Evolutionary conservation across 2,888 invertebrate genomes (phyloP), one percentile per base, ranked within the genome.

Genomic region (Tetheella fluctuosa): DNA sequence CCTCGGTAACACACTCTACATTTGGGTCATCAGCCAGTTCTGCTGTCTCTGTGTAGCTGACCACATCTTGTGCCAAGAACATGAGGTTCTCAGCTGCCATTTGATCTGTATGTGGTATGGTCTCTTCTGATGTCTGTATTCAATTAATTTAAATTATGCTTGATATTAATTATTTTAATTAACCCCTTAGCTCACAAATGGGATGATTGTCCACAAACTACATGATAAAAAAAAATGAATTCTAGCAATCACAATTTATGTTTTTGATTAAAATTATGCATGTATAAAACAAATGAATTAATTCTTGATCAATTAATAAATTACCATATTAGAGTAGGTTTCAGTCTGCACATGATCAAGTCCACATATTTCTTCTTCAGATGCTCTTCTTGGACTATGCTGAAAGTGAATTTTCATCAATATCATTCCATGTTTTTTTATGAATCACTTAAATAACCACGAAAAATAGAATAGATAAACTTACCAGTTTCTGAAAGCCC

Each of bases 1-100:
- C 97, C 77, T 97, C 97, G 0, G 96, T 96, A 54, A 96, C 96
- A 80, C 94, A 94, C 63, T 95, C 94, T 23, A 94, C 94, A 74
- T 87, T 91, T 2, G 89, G 89, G 62, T 90, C 91, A 61, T 86
- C 88, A 0, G 85, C 83, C 17, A 91, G 71, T 53, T 89, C 90
- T 0, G 88, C 85, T 23, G 86, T 81, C 57, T 90, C 92, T 1
- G 87, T 83, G 64, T 90, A 93, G 60, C 82, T 85, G 23, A 91
- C 87, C 52, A 93, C 90, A 81, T 95, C 95, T 64, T 95, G 94
- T 4, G 95, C 91, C 81, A 95, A 89, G 71, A 90, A 95, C 83
- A 95, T 95, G 37, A 95, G 81, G 79, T 95, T 95, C 75, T 95
- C 95, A 1, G 95, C 95, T 13, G 95, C 95, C 85, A 94, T 94